These are phyloP conservation scores for Batillaria attramentaria DNA, from an alignment of 1,140 invertebrate genomes.

Conservation along the genomic window DNA sequence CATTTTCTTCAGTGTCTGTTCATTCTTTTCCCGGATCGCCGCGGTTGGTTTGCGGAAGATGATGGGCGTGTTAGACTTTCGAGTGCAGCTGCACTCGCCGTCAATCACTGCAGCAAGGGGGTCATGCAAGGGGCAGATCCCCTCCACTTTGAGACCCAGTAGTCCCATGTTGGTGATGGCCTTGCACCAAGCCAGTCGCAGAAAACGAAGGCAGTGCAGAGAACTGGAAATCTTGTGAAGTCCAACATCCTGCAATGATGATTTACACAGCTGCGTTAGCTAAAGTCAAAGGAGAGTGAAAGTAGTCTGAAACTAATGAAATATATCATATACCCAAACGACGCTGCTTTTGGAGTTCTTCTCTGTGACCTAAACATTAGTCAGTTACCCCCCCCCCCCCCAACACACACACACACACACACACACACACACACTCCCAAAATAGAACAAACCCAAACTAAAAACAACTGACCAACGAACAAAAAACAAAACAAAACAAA, in stretches of 20 bases:
- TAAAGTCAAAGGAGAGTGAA: too few species aligned
- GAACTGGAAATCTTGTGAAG: conserved; percentile 76
- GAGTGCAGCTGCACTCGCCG: conserved; percentile 52
- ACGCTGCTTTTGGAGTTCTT: too few species aligned
- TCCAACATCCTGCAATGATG: conserved; percentile 80
- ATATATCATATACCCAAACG: too few species aligned
- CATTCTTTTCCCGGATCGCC: conserved; percentile 67
- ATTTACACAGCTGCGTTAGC: too few species aligned
- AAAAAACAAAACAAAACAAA: too few species aligned
- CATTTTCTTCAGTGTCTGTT: conserved; percentile 77
- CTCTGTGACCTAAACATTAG: too few species aligned
- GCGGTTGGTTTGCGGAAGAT: conserved; percentile 58
- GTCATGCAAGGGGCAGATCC: conserved; percentile 20
- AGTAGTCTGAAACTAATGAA: too few species aligned
- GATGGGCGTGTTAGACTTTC: conserved; percentile 45
- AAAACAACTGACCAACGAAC: too few species aligned
- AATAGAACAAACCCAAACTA: too few species aligned
- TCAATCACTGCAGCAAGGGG: conserved; percentile 41
- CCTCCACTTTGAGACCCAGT: conserved; percentile 75
- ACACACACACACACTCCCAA: not conserved
- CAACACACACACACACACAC: not conserved
- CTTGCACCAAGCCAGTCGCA: conserved; percentile 79
- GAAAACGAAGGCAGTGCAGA: conserved; percentile 75
- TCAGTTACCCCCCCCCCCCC: too few species aligned
- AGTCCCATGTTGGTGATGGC: conserved; percentile 80